These are phyloP conservation scores for Panulirus ornatus DNA, from an alignment of 1,140 invertebrate species.

Conservation along the genomic window DNA sequence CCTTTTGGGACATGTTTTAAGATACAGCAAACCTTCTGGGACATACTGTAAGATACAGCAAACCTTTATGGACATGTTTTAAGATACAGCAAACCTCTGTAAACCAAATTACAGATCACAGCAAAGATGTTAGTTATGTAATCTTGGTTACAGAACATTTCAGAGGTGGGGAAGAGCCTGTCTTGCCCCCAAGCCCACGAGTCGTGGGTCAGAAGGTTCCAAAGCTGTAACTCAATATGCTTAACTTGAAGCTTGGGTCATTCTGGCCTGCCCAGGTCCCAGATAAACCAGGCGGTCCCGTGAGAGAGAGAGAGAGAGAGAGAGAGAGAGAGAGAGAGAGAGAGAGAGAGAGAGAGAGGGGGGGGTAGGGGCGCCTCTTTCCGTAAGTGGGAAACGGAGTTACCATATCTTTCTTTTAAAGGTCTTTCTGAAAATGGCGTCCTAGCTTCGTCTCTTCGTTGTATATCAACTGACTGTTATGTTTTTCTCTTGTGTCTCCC, in stretches of 20 bases:
- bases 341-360: slow-evolving; percentile 13
- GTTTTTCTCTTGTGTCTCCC: no score
- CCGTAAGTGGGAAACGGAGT: background rate
- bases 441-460: no score
- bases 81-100: background rate
- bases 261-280: background rate
- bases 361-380: background rate
- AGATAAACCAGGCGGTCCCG: no score
- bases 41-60: background rate
- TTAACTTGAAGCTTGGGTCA: background rate
- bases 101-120: background rate
- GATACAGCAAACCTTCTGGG: background rate
- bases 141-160: background rate
- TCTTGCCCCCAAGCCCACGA: background rate
- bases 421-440: no score
- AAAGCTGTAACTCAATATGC: background rate
- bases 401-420: background rate
- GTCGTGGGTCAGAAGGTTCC: background rate
- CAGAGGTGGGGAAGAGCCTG: background rate
- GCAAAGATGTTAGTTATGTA: background rate
- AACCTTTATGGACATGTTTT: background rate
- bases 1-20: background rate
- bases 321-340: background rate
- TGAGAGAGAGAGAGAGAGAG: background rate
- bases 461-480: no score